Evolutionary conservation across 2,888 invertebrate genomes (phyloP), one percentile per base, ranked within the genome.

Genomic region (Odontomyia ornata): DNA sequence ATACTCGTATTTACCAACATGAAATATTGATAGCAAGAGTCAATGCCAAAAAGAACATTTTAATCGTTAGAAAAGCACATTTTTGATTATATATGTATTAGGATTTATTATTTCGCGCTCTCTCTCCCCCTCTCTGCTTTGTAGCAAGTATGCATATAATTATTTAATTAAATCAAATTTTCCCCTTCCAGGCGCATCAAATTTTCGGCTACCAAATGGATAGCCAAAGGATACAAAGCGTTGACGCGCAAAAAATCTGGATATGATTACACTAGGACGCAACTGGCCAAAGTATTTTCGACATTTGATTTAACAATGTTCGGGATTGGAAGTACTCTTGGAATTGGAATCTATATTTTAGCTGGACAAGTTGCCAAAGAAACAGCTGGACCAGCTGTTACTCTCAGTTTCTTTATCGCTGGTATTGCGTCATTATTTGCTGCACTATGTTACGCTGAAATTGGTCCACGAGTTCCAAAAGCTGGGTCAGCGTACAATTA

Each of bases 401-500:
- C 94, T 30, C 84, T 97, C 23, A 95, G 95, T 1, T 97, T 97
- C 83, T 87, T 96, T n/a, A 89, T 97, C 75, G 97, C 96, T 0
- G 97, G 96, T 0, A 86, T 97, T 5, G 96, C 96, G n/a, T 95
- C 96, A 15, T 90, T 95, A 72, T 93, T 96, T 84, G 95, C 96
- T 82, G 96, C 85, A n/a, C 87, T 96, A 0, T 96, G 96, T 83
- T 97, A 96, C 85, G 96, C 96, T 0, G 97, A 97, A 86, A 96
- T 96, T 85, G 96, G 95, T 0, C 94, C 95, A 0, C 88, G 95
- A 78, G 95, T 96, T 0, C 96, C 96, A 0, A 93, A 93, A 83
- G 96, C 96, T 0, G 96, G 97, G 3, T 96, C 96, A 0, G 97
- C 97, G 0, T 97, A 97, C 83, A 91, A 96, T 5, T 97, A 97